Base-by-base conservation (phyloP, 2,797 vertebrate species). In the Benthosema pterotum region DNA sequence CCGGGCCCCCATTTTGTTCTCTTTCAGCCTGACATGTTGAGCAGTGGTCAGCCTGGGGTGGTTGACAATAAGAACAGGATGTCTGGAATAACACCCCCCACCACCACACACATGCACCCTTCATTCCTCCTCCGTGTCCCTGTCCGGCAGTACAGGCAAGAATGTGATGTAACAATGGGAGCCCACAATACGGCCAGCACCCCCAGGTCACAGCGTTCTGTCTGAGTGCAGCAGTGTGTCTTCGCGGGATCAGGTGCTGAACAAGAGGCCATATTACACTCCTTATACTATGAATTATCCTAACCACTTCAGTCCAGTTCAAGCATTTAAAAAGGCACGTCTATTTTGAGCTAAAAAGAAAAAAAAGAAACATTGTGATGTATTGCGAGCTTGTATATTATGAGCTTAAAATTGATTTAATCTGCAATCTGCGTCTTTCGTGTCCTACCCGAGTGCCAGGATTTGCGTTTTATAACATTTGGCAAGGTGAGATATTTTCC, bases 41-140 rank as follows among this genome's bases (percentile, higher is more conserved):
- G 72, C 75, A 62, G 72, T 42, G 5, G 72, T 80, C 60, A 47
- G 72, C 83, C 77, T 77, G 75, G 50, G 74, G 74, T 54, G 63
- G 60, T 28, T 50, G 49, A 89, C 84, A 84, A 87, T 74, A 75
- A 75, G 78, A 72, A 57, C 74, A 80, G 79, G 77, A 85, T 85
- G 78, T 83, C 69, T 74, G 42, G 60, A 76, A 56, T 69, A 52
- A 74, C 58, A 5, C 50, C n/a, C 65, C 52, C 50, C n/a, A 63
- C 52, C 67, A 22, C 22, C 11, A 67, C 62, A 70, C 60, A 65
- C 54, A 56, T 5, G 42, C 47, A 60, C 59, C 14, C 53, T 47
- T 47, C 48, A 49, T 52, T 70, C 57, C 59, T 64, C 28, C 38
- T 53, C 66, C 42, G 67, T 60, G 56, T 60, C 58, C 13, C 57